Base-by-base conservation (phyloP, 2,797 vertebrate species). In the Helarctos malayanus region DNA sequence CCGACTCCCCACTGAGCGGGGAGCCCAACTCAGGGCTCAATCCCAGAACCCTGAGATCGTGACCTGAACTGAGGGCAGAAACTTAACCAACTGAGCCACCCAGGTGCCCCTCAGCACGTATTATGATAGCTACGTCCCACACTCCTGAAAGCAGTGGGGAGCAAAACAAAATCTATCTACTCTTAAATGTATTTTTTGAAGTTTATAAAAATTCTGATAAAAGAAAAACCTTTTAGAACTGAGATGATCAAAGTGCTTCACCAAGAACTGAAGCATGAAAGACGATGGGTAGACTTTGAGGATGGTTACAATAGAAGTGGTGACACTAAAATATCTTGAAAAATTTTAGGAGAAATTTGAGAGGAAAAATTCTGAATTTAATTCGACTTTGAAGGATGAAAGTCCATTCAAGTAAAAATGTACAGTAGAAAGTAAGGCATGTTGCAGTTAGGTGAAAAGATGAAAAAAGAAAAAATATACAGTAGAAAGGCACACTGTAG, bases 371-470 rank as follows among this genome's bases (percentile, higher is more conserved):
- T 13, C 1, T 76, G 18, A 73, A 78, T 78, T 94, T 89, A 23
- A 61, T 78, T 95, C 82, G 65, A 95, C 29, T 80, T n/a, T 71
- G 83, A 89, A n/a, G 4, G 8, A 76, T 65, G 38, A 41, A 82
- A 82, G 10, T 47, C 15, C n/a, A 82, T 89, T 75, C 32, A 87
- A 56, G 25, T 71, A 59, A 83, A 92, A 81, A 41, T 45, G 3
- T 69, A 13, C 7, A 45, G 14, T 32, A 38, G 8, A 88, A 59
- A 78, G 25, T 69, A 80, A 32, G 7, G 45, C 7, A 29, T 89
- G 49, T 47, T 82, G n/a, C 56, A 93, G 23, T 69, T 65, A 35
- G 11, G 45, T 80, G 69, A 61, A 18, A 94, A 73, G 27, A 89
- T 38, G 5, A 79, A 89, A 38, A n/a, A 45, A 83, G 57, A 75